Conservation (phyloP, 2,113 vertebrate species). For the Tetraodon nigroviridis region DNA sequence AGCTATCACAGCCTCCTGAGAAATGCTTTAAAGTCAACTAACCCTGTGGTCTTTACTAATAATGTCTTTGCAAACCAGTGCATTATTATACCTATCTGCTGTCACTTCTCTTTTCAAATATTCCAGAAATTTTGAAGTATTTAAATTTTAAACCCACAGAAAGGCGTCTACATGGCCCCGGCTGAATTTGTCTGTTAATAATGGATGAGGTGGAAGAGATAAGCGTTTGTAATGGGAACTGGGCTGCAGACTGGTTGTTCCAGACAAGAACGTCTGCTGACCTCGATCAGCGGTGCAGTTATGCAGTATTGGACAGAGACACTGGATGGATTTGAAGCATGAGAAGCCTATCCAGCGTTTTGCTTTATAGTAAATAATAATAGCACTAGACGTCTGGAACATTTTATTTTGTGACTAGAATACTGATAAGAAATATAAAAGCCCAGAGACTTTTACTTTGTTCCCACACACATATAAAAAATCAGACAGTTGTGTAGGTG, state of each 20-base stretch:
- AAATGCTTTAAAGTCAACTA: not conserved
- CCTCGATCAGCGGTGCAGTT: constrained; percentile 34
- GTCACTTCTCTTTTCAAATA: constrained; percentile 65
- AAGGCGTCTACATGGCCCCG: constrained; percentile 69
- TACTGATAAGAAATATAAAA: too few species aligned
- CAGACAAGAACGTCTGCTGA: constrained; percentile 45
- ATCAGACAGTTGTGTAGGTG: too few species aligned
- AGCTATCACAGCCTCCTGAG: constrained; percentile 7
- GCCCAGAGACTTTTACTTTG: too few species aligned
- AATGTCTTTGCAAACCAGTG: constrained; percentile 27
- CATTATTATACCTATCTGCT: constrained; percentile 37
- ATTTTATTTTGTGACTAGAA: too few species aligned
- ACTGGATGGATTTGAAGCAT: constrained; percentile 21
- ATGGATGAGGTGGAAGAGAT: constrained; percentile 72
- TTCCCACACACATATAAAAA: too few species aligned
- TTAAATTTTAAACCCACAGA: constrained; percentile 76
- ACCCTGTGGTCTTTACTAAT: not conserved
- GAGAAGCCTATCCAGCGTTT: constrained; percentile 24
- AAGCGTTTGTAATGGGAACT: constrained; percentile 67
- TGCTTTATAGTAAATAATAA: not conserved
- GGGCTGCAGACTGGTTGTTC: constrained; percentile 50
- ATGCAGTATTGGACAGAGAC: constrained; percentile 22
- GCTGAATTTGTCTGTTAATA: constrained; percentile 67
- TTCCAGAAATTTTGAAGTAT: constrained; percentile 67
- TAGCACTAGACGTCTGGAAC: too few species aligned